phyloP scores from a whole-genome alignment of 1,140 invertebrate species.

The Drosophila sucinea region DNA sequence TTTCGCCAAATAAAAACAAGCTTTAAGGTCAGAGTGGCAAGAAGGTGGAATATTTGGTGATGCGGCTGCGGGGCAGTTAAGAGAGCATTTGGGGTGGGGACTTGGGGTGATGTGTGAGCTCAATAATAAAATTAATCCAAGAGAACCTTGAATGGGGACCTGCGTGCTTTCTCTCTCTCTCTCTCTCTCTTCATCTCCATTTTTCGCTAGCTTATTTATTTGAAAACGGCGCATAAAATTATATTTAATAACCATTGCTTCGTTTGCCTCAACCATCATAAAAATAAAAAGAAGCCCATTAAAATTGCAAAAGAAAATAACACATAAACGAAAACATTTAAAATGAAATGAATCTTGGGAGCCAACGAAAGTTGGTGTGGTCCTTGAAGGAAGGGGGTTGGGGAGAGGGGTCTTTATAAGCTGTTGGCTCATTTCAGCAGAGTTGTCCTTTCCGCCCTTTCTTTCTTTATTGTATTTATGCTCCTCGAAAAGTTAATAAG shows the following conservation, averaged over 20 bases:
- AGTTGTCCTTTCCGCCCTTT: neutral
- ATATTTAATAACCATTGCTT: slow-evolving; percentile 72
- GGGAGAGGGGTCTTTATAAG: slow-evolving; percentile 56
- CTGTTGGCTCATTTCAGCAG: slow-evolving; percentile 37
- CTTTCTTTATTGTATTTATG: neutral
- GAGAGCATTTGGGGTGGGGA: neutral
- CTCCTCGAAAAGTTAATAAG: slow-evolving; percentile 7
- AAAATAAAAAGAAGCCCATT: slow-evolving; percentile 59
- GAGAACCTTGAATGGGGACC: slow-evolving; percentile 38
- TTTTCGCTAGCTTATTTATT: slow-evolving; percentile 36
- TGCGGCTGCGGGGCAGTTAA: neutral
- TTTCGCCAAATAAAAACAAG: slow-evolving; percentile 64
- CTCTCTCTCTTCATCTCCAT: neutral
- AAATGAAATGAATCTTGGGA: slow-evolving; percentile 55
- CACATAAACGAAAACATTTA: slow-evolving; percentile 67
- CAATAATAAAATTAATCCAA: slow-evolving; percentile 41
- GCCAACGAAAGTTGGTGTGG: slow-evolving; percentile 31
- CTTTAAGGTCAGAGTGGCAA: slow-evolving; percentile 36
- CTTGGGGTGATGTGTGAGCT: slow-evolving; percentile 5
- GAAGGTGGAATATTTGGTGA: neutral
- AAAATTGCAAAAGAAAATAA: slow-evolving; percentile 51
- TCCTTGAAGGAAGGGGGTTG: neutral
- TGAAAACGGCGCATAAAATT: slow-evolving; percentile 59
- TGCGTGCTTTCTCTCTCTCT: neutral
- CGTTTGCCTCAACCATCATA: slow-evolving; percentile 51